phyloP scores from a whole-genome alignment of 2,113 vertebrate species.

The Phalacrocorax aristotelis region DNA sequence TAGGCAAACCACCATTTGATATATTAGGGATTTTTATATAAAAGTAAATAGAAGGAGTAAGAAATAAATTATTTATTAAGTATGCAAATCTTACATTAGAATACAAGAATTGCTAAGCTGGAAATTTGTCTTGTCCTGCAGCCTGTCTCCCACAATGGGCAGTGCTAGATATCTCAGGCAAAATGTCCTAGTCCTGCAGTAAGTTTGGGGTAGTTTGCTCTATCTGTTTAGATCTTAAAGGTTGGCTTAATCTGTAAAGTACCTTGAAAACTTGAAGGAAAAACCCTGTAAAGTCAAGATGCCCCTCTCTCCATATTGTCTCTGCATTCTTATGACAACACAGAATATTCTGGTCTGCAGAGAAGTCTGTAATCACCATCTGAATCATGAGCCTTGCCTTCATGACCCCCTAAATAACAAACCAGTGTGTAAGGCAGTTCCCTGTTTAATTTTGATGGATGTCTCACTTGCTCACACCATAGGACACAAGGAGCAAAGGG shows the following conservation, averaged over 20 bases:
- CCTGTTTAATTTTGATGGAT: neutral
- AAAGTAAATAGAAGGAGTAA: neutral
- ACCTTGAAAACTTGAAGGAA: neutral
- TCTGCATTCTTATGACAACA: neutral
- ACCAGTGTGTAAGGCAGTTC: neutral
- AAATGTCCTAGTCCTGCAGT: neutral
- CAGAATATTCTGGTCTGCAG: neutral
- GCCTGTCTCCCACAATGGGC: neutral
- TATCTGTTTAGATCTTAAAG: neutral
- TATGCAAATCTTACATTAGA: neutral
- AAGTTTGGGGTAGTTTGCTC: neutral
- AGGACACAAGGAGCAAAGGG: neutral
- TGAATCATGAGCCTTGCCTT: neutral
- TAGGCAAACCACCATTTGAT: neutral
- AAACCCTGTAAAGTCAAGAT: neutral
- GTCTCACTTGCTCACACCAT: neutral
- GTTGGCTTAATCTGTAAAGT: neutral
- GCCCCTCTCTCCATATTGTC: neutral
- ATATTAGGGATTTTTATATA: neutral
- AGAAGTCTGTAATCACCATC: neutral
- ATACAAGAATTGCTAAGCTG: neutral
- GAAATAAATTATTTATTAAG: neutral
- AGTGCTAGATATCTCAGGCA: neutral
- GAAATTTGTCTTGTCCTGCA: neutral
- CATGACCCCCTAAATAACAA: neutral